Conservation (phyloP, 1,140 invertebrate species). For the Ceratina calcarata region DNA sequence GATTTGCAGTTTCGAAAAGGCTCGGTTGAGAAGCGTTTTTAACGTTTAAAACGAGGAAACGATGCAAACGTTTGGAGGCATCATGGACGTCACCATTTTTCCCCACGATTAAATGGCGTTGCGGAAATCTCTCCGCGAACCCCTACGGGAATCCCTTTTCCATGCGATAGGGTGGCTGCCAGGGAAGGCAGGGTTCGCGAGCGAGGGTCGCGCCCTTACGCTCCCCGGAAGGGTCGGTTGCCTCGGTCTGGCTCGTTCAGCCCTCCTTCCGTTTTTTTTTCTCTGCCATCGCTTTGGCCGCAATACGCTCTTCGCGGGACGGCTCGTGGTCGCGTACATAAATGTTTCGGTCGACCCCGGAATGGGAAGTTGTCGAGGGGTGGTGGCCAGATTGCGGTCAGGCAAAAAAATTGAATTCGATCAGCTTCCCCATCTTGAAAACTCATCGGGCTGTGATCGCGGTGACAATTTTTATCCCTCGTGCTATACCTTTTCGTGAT, state of each 20-base stretch:
- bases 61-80: no score
- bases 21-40: no score
- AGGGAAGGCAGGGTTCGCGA: conserved; percentile 42
- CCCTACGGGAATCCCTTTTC: conserved; percentile 64
- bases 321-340: conserved; percentile 61
- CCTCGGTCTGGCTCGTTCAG: conserved; percentile 65
- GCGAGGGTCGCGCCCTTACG: conserved; percentile 71
- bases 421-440: conserved; percentile 33
- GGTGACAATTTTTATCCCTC: neutral
- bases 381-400: conserved; percentile 1
- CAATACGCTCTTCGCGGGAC: conserved; percentile 61
- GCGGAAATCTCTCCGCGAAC: conserved; percentile 50
- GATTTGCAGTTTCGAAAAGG: no score
- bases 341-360: conserved; percentile 57
- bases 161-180: conserved; percentile 70
- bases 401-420: conserved; percentile 49
- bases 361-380: conserved; percentile 46
- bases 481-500: no score
- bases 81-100: conserved; percentile 75
- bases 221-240: conserved; percentile 68
- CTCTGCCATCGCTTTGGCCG: conserved; percentile 22
- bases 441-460: neutral
- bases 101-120: conserved; percentile 78
- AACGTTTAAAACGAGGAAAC: no score
- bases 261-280: conserved; percentile 61